Percentiles rank a stretch among this genome's conserved stretches.
Conservation (phyloP, 1,140 invertebrate species). For the Neelides sp. region DNA sequence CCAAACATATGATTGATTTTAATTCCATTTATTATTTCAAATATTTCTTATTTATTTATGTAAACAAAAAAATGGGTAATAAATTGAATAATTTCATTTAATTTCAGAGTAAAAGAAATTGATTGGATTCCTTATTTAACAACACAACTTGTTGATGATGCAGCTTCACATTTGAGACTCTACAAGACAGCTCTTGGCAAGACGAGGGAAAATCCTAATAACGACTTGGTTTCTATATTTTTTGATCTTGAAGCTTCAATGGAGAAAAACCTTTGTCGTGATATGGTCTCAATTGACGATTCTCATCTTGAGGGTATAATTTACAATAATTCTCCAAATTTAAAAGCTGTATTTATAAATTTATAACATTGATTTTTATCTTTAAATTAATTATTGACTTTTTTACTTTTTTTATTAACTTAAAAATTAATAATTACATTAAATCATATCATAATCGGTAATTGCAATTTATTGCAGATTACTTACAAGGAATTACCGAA, state of each 20-base stretch:
- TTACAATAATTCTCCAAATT: neutral
- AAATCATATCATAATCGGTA: conserved; percentile 1
- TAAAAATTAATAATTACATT: neutral
- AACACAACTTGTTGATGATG: conserved; percentile 73
- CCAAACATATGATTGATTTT: no score
- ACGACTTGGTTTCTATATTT: conserved; percentile 59
- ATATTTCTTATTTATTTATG: no score
- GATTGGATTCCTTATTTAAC: conserved; percentile 82
- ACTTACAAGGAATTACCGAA: conserved; percentile 70
- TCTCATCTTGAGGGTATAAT: conserved; percentile 41
- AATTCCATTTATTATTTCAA: no score
- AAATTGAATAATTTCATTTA: no score
- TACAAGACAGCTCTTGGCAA: conserved; percentile 58
- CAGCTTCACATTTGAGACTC: conserved; percentile 71
- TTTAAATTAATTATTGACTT: neutral
- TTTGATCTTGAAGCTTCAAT: conserved; percentile 77
- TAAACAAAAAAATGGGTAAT: no score
- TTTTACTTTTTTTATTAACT: neutral
- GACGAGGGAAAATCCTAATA: conserved; percentile 41
- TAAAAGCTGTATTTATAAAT: neutral
- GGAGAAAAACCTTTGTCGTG: conserved; percentile 57
- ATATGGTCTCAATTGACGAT: conserved; percentile 38
- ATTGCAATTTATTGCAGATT: conserved; percentile 60
- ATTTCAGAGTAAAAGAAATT: conserved; percentile 67
- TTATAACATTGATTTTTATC: conserved; percentile 3